A percentile compares a stretch with the other conserved stretches of the same genome.
These are phyloP conservation scores for Ptychochromis oligacanthus DNA, from an alignment of 2,113 vertebrate species.

Conservation along the genomic window DNA sequence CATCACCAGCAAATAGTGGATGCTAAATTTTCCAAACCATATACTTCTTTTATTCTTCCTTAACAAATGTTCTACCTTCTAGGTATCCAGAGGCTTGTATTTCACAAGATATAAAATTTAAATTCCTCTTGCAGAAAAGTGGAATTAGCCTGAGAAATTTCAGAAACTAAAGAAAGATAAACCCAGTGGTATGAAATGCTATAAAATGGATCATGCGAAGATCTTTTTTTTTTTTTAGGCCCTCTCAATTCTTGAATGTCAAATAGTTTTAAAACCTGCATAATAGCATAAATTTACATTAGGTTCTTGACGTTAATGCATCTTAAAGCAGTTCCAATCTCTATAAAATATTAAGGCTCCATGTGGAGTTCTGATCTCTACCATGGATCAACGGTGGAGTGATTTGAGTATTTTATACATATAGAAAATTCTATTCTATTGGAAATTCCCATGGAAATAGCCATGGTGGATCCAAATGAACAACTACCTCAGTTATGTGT, in stretches of 20 bases:
- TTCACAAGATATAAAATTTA: background rate
- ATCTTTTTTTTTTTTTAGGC: fast-evolving
- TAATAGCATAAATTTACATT: background rate
- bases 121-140: background rate
- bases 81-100: background rate
- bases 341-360: background rate
- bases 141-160: background rate
- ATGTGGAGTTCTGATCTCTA: background rate
- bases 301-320: background rate
- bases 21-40: background rate
- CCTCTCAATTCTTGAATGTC: background rate
- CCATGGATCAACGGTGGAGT: background rate
- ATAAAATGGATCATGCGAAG: background rate
- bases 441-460: background rate
- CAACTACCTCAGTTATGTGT: background rate
- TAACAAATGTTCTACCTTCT: background rate
- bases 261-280: slow-evolving; percentile 1
- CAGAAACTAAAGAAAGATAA: background rate
- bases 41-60: background rate
- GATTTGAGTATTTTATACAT: background rate
- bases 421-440: background rate
- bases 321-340: background rate
- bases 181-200: background rate
- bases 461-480: background rate
- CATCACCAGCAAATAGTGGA: background rate